A percentile compares a stretch with the other conserved stretches of the same genome.
Evolutionary conservation across 2,888 invertebrate species (phyloP).

Genomic region (Tetramorium bicarinatum): DNA sequence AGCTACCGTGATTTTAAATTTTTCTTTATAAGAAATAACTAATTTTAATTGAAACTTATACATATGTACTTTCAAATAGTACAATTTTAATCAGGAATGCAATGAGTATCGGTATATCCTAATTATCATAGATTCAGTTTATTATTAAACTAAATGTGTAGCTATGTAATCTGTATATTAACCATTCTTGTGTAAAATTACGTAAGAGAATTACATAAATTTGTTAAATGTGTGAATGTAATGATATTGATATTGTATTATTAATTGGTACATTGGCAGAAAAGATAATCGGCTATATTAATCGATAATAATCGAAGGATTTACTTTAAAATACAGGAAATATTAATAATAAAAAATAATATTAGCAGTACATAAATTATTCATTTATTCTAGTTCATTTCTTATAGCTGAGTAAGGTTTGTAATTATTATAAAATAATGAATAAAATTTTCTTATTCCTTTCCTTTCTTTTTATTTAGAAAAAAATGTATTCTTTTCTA

Average conservation of each 20-base stretch:
- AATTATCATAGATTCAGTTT: not conserved
- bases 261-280: not conserved
- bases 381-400: not conserved
- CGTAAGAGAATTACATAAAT: not conserved
- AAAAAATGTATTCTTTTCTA: not conserved
- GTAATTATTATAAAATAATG: not conserved
- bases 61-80: not conserved
- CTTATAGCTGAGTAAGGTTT: not conserved
- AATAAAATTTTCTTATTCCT: not conserved
- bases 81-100: not conserved
- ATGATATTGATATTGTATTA: not conserved
- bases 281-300: not conserved
- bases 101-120: not conserved
- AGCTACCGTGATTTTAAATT: not conserved
- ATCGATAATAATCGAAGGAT: constrained; percentile 1
- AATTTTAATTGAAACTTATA: not conserved
- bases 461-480: too few species aligned
- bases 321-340: not conserved
- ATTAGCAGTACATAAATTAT: not conserved
- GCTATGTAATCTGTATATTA: not conserved
- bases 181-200: not conserved
- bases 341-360: not conserved
- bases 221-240: not conserved
- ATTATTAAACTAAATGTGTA: not conserved
- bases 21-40: not conserved